These are phyloP conservation scores for Drosophila mercatorum DNA, from an alignment of 2,888 invertebrate genomes.

Conservation along the genomic window DNA sequence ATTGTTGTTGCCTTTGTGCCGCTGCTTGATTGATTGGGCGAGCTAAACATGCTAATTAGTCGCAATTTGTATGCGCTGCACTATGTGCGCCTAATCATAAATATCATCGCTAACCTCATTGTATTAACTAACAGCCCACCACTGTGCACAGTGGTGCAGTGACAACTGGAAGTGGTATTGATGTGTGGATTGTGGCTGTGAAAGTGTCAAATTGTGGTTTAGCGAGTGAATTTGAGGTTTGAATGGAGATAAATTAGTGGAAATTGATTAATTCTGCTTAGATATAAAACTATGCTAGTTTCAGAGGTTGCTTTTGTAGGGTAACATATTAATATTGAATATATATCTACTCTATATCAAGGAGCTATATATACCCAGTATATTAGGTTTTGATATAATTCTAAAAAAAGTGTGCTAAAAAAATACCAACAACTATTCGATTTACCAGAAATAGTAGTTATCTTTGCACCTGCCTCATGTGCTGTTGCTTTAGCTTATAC, in stretches of 20 bases:
- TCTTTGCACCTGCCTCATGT: too few species aligned
- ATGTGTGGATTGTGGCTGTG: not conserved
- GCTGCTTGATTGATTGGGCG: slow-evolving; percentile 18
- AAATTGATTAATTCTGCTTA: not conserved
- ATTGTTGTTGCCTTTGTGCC: slow-evolving; percentile 7
- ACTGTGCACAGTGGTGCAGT: not conserved
- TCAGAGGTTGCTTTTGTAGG: too few species aligned
- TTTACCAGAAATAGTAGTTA: too few species aligned
- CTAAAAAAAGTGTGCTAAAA: too few species aligned
- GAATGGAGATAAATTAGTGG: not conserved
- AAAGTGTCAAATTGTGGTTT: not conserved
- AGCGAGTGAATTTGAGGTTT: not conserved
- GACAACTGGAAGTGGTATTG: not conserved
- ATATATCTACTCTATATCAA: too few species aligned
- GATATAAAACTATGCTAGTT: not conserved
- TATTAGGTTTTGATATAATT: too few species aligned
- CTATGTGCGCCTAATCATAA: slow-evolving; percentile 4
- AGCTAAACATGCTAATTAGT: not conserved
- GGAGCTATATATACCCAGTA: too few species aligned
- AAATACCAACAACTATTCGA: too few species aligned
- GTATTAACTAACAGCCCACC: slow-evolving; percentile 1
- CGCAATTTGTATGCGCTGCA: slow-evolving; percentile 20
- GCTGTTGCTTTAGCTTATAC: too few species aligned
- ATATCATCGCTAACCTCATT: slow-evolving; percentile 12
- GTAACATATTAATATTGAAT: too few species aligned